Evolutionary conservation across 2,888 invertebrate genomes (phyloP), one percentile per base, ranked within the genome.

Genomic region (Sesamia inferens): DNA sequence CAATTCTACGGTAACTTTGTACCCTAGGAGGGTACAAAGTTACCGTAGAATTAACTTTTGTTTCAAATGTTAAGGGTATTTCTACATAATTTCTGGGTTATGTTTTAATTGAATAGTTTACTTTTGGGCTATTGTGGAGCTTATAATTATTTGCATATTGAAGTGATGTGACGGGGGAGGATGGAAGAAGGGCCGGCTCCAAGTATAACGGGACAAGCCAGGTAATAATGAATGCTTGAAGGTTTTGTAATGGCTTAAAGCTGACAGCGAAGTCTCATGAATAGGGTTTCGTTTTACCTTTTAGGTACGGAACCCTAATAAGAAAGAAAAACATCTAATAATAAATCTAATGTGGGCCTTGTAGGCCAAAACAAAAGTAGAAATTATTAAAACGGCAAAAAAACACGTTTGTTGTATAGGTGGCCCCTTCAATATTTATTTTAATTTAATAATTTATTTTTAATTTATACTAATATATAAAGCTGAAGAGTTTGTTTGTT

Each of bases 1-100:
- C 31, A 31, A 31, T 31, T 31, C 31, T 31, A 31, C 31, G 31
- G 31, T 31, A 31, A 59, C 61, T 82, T 74, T 54, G 68, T 63
- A 70, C 71, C 78, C 68, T 58, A n/a, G n/a, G n/a, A n/a, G n/a
- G n/a, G n/a, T n/a, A n/a, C n/a, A n/a, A n/a, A n/a, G n/a, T n/a
- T n/a, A n/a, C n/a, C n/a, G n/a, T n/a, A n/a, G n/a, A n/a, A n/a
- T n/a, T n/a, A 70, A 83, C 79, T 84, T 81, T 83, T 80, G 80
- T 82, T 67, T 75, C 69, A 74, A 84, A 73, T 63, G 64, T 73
- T 76, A 72, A 79, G 75, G 68, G 68, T 22, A 31, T 39, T 39
- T 64, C 77, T 62, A 67, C 57, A 64, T 84, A 68, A 85, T 74
- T 64, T 58, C 10, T 58, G 55, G 59, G 71, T 54, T 71, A 65